phyloP scores from a whole-genome alignment of 2,113 vertebrate species.

The Oxyruncus cristatus region DNA sequence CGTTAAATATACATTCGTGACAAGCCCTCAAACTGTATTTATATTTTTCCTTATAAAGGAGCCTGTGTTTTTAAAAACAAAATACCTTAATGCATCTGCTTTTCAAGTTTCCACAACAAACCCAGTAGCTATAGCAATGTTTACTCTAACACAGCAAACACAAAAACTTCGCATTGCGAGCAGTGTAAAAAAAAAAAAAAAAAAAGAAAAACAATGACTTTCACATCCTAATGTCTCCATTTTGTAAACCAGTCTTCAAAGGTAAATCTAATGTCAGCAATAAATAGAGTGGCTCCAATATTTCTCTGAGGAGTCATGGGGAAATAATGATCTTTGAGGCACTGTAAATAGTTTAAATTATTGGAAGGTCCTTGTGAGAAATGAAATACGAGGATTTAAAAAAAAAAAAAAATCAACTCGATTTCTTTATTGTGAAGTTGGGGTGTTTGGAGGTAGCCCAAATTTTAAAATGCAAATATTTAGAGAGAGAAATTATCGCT shows the following conservation, averaged over 20 bases:
- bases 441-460: slow-evolving; percentile 51
- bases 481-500: slow-evolving; percentile 53
- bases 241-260: slow-evolving; percentile 72
- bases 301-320: slow-evolving; percentile 62
- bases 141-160: slow-evolving; percentile 38
- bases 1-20: slow-evolving; percentile 36
- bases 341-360: slow-evolving; percentile 76
- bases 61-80: neutral
- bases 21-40: slow-evolving; percentile 39
- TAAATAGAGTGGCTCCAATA: slow-evolving; percentile 65
- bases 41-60: slow-evolving; percentile 29
- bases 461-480: slow-evolving; percentile 70
- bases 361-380: slow-evolving; percentile 68
- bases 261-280: slow-evolving; percentile 70
- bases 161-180: slow-evolving; percentile 32
- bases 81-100: slow-evolving; percentile 35
- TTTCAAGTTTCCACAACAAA: slow-evolving; percentile 42
- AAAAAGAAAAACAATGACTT: slow-evolving; percentile 65
- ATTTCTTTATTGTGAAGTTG: slow-evolving; percentile 41
- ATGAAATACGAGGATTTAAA: slow-evolving; percentile 60
- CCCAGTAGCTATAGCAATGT: slow-evolving; percentile 4
- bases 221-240: slow-evolving; percentile 65
- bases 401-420: neutral
- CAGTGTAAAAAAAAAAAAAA: slow-evolving; percentile 56
- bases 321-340: slow-evolving; percentile 70